Conservation (phyloP, 2,113 vertebrate species). For the Tinamus guttatus region DNA sequence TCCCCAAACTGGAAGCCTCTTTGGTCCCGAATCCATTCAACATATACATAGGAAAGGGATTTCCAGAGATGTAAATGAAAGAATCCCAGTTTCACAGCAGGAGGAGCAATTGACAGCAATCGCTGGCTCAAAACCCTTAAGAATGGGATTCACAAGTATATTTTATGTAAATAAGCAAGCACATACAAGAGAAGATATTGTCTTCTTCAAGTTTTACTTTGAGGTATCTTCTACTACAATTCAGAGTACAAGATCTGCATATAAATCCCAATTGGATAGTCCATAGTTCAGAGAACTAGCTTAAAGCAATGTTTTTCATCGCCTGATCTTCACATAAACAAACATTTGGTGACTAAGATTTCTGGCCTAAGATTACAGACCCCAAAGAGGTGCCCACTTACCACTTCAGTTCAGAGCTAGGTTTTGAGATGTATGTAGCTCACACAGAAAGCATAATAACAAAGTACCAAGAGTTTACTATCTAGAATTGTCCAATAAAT, state of each 20-base stretch:
- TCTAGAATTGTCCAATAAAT: neutral
- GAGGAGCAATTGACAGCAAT: neutral
- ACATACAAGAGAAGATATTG: neutral
- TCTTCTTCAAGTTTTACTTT: neutral
- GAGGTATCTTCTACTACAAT: neutral
- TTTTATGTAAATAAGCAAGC: neutral
- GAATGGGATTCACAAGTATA: neutral
- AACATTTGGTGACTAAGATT: neutral
- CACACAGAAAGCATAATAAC: neutral
- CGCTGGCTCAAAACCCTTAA: accelerated
- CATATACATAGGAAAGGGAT: neutral
- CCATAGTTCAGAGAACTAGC: neutral
- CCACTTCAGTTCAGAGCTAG: neutral
- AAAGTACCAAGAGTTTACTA: neutral
- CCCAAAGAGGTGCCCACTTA: neutral
- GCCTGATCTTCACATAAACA: neutral
- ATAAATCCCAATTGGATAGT: neutral
- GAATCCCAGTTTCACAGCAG: neutral
- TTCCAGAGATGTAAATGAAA: neutral
- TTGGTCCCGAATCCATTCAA: neutral
- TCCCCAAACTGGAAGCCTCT: neutral
- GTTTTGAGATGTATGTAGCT: neutral
- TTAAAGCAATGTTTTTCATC: neutral
- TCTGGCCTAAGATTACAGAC: neutral
- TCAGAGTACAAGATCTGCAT: neutral